These are phyloP conservation scores for Neria commutata DNA, from an alignment of 2,888 invertebrate species.

Conservation along the genomic window DNA sequence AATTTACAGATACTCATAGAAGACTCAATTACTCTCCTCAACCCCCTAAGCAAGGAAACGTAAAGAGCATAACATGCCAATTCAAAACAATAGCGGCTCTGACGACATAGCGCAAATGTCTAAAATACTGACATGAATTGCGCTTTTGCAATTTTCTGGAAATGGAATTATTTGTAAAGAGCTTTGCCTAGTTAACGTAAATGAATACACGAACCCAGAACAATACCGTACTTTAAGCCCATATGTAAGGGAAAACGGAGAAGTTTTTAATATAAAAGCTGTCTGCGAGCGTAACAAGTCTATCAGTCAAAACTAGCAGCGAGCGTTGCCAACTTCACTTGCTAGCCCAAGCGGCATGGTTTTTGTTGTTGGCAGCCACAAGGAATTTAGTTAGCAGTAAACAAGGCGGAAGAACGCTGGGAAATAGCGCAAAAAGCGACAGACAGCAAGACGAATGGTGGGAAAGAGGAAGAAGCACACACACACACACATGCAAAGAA, in stretches of 20 bases:
- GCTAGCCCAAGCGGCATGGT: neutral
- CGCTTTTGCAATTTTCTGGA: neutral
- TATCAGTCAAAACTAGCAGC: constrained; percentile 51
- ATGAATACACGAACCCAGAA: neutral
- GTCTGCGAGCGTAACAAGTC: constrained; percentile 55
- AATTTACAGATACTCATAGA: neutral
- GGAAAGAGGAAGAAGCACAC: neutral
- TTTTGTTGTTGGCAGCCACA: neutral
- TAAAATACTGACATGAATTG: neutral
- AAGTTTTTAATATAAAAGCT: constrained; percentile 34
- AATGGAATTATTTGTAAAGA: too few relatives aligned
- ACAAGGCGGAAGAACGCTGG: too few relatives aligned
- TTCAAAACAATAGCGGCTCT: neutral
- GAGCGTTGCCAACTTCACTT: too few relatives aligned
- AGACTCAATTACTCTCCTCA: neutral
- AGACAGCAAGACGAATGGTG: too few relatives aligned
- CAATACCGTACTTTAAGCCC: neutral
- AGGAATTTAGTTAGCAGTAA: neutral
- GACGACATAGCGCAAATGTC: neutral
- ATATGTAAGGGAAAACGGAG: neutral
- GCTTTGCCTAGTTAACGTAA: neutral
- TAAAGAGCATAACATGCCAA: neutral
- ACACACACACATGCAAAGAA: constrained; percentile 1
- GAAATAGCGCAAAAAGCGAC: too few relatives aligned
- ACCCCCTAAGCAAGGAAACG: neutral